Evolutionary conservation across 2,797 vertebrate genomes (phyloP), one percentile per base, ranked within the genome.

Genomic region (Acrossocheilus fasciatus): DNA sequence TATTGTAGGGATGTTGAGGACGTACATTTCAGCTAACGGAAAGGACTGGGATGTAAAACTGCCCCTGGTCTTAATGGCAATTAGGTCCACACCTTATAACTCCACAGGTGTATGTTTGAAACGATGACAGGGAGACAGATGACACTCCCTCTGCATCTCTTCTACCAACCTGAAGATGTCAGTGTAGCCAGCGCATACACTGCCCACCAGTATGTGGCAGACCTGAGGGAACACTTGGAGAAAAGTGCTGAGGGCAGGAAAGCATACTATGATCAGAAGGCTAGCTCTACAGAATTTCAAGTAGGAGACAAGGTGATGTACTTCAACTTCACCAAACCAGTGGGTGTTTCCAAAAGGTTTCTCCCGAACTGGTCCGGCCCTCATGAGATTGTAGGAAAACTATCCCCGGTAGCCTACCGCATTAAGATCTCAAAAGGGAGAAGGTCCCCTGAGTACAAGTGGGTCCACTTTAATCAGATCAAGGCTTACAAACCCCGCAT

Each of bases 81-180:
- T 80, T 34, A n/a, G 45, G 18, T 62, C 75, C 5, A 87, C 79
- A 41, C 75, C 69, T 9, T 78, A 79, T 18, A 47, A 23, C 57
- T 84, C 54, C n/a, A 88, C 87, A 7, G 78, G 41, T 15, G 57
- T 68, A n/a, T 7, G 0, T 87, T 89, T 52, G 77, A 89, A 9
- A 87, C 89, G 52, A 89, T 89, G 89, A 89, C 86, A 9, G 87
- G 85, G 0, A 17, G 69, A 15, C 23, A 84, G 10, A 86, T 89
- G 72, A 87, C 70, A 0, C 85, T 81, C 1, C 87, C 36, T 0
- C 15, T 90, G 30, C 83, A 90, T 15, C 83, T 86, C 0, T 36
- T 87, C 4, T 86, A 90, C 66, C 47, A 54, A 7, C 50, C 47
- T 12, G 59, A 62, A 20, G 85, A 87, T 39, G 6, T 75, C 50